These are phyloP conservation scores for Merodon equestris DNA, from an alignment of 2,888 invertebrate genomes.

Conservation along the genomic window DNA sequence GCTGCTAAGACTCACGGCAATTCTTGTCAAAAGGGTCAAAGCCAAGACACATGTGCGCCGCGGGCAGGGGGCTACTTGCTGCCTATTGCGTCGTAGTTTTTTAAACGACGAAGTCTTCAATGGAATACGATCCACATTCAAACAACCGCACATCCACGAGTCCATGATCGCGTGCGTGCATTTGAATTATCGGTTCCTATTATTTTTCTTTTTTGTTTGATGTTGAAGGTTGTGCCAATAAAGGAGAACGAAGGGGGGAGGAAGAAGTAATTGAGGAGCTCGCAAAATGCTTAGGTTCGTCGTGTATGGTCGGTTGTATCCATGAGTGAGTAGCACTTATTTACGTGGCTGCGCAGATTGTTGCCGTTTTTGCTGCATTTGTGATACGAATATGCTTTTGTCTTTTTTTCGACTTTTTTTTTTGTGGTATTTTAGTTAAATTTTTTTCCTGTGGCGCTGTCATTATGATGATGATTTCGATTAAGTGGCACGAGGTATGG, in stretches of 20 bases:
- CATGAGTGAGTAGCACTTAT: slow-evolving; percentile 3
- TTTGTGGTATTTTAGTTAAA: slow-evolving; percentile 16
- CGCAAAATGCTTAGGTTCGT: slow-evolving; percentile 22
- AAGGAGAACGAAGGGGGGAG: too few species aligned
- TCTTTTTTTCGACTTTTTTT: slow-evolving; percentile 9
- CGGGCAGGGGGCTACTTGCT: background rate
- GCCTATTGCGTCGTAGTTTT: slow-evolving; percentile 60
- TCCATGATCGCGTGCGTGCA: slow-evolving; percentile 41
- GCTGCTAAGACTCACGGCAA: slow-evolving; percentile 38
- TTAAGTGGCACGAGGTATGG: too few species aligned
- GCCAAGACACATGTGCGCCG: background rate
- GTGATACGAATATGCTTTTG: slow-evolving; percentile 4
- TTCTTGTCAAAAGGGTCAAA: too few species aligned
- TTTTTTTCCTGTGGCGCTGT: background rate
- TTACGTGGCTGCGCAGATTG: background rate
- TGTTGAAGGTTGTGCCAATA: slow-evolving; percentile 24
- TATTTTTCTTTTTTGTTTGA: background rate
- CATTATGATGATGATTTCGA: too few species aligned
- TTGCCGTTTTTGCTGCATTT: background rate
- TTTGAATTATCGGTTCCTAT: background rate
- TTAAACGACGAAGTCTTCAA: slow-evolving; percentile 40
- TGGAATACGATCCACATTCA: slow-evolving; percentile 52
- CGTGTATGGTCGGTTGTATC: too few species aligned
- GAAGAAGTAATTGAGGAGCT: slow-evolving; percentile 19
- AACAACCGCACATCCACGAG: background rate